Evolutionary conservation across 35 echinoderm and acorn worm genomes (phyloP), one percentile per base, ranked within the genome.

Genomic region (Apostichopus japonicus): DNA sequence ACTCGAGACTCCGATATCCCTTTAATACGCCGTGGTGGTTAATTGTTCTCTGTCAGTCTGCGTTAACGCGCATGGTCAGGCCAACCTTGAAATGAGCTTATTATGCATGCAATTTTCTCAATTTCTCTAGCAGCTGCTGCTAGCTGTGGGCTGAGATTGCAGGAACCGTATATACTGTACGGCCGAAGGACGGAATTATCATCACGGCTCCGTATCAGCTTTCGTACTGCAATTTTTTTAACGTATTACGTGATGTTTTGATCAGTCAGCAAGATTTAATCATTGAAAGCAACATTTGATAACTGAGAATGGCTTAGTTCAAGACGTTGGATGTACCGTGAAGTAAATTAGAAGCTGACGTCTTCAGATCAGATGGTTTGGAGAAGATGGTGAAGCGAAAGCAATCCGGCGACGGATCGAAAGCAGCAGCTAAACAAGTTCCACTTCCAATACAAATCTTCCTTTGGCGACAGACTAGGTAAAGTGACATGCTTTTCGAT

Each of bases 401-500:
- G 61, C 96, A 92, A 56, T 96, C 90, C 13, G 91, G 84, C 33
- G 95, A 96, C 25, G 93, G 92, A 53, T 91, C 95, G 1, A 98
- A 96, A 57, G 82, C 94, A 84, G 77, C 92, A 1, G 97, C 94
- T 8, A 95, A 96, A 51, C 95, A 94, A 88, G 93, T 98, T 51
- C 97, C 97, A 23, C 77, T 98, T 57, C 97, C 97, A 2, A 94
- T 98, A 80, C 97, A 98, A 80, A 98, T 96, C 86, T 98, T 98
- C 81, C 91, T 98, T 62, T 98, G 97, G 97, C 70, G 97, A 73
- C 97, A 98, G 81, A 98, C 97, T 16, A 98, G 97, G 97, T 98
- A 87, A 23, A 91, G 4, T 53, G 17, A 59, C 54, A 23, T 52
- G 13, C 7, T 17, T 58, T 58, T 84, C 0, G 33, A 44, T 83